phyloP scores from a whole-genome alignment of 2,797 vertebrate genomes.

The Chelonia mydas region DNA sequence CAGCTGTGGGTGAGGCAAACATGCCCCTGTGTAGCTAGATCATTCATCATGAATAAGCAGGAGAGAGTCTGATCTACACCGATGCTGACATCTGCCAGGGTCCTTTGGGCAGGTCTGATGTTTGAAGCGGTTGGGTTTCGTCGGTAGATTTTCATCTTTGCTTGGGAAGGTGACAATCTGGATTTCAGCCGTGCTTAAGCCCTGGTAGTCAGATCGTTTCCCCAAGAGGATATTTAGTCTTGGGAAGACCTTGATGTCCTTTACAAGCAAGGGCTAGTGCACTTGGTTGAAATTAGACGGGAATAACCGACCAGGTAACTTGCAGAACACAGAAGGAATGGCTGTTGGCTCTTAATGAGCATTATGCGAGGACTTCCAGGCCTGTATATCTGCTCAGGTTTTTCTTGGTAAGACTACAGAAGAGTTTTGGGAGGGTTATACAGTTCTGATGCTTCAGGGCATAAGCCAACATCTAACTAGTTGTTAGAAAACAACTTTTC shows the following conservation, averaged over 20 bases:
- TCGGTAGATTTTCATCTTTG: too few relatives aligned
- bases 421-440: background rate
- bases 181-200: too few relatives aligned
- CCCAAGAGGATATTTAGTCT: too few relatives aligned
- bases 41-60: too few relatives aligned
- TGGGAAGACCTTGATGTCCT: background rate
- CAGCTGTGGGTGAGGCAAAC: too few relatives aligned
- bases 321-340: background rate
- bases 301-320: background rate
- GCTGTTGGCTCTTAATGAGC: background rate
- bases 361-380: background rate
- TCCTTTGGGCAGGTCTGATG: too few relatives aligned
- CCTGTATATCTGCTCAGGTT: background rate
- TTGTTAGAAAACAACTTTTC: background rate
- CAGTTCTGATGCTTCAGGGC: background rate
- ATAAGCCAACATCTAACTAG: background rate
- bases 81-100: too few relatives aligned
- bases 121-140: too few relatives aligned
- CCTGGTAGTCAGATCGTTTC: too few relatives aligned
- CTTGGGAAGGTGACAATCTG: too few relatives aligned
- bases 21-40: too few relatives aligned
- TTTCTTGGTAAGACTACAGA: background rate
- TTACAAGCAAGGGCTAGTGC: background rate
- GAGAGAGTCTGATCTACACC: too few relatives aligned
- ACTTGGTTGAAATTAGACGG: background rate